phyloP scores from a whole-genome alignment of 2,797 vertebrate genomes.

The Rhincodon typus region DNA sequence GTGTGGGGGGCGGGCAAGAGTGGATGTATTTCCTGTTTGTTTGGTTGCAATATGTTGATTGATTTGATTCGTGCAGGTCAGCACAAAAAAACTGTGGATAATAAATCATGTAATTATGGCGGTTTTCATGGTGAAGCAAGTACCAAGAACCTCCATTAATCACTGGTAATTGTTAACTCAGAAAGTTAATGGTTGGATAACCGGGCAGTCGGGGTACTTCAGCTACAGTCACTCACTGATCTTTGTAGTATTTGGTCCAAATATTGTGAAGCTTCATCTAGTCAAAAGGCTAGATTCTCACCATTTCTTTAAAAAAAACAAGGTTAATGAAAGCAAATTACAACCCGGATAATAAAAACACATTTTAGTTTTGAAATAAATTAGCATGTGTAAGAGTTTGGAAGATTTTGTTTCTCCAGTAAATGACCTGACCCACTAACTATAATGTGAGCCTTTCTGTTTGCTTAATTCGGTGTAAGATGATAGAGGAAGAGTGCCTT shows the following conservation, averaged over 20 bases:
- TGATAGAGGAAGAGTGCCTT: background rate
- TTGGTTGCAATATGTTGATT: constrained; percentile 26
- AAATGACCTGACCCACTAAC: background rate
- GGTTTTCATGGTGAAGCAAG: constrained; percentile 21
- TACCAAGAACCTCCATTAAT: constrained; percentile 28
- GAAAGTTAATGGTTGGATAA: constrained; percentile 35
- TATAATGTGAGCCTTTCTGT: background rate
- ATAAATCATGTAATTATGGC: constrained; percentile 36
- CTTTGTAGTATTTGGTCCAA: background rate
- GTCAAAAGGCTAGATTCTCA: background rate
- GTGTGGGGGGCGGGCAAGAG: too few relatives aligned
- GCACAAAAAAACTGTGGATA: background rate
- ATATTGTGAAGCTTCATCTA: background rate
- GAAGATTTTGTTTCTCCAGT: background rate
- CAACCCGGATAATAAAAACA: background rate
- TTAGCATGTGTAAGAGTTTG: background rate
- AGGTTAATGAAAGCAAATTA: background rate
- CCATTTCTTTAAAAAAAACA: background rate
- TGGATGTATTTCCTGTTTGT: background rate
- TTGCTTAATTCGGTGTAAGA: background rate
- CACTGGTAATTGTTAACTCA: constrained; percentile 35
- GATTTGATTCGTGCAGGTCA: constrained; percentile 24
- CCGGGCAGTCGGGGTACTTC: background rate
- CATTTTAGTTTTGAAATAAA: background rate
- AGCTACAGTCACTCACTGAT: background rate